These are phyloP conservation scores for Anas bahamensis DNA, from an alignment of 2,797 vertebrate species.

Conservation along the genomic window DNA sequence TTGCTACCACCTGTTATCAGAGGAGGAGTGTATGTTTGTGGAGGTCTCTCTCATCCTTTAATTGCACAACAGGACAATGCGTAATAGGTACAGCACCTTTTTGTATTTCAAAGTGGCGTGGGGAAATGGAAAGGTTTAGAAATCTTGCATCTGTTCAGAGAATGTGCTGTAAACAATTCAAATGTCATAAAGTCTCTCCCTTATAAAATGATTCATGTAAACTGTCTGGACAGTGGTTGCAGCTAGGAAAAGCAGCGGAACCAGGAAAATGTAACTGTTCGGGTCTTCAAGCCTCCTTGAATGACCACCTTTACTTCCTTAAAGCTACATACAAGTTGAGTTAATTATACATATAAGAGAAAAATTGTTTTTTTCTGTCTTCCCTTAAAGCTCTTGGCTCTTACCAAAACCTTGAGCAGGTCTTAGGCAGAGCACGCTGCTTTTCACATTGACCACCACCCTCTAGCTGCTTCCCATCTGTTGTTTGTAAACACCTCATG, in stretches of 20 bases:
- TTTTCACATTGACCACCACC: neutral
- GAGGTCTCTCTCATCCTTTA: neutral
- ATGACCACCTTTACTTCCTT: neutral
- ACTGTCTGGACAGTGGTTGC: neutral
- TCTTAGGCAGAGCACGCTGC: neutral
- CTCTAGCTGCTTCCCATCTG: constrained; percentile 47
- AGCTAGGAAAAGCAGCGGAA: neutral
- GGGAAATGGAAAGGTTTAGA: neutral
- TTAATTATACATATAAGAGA: neutral
- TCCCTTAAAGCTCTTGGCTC: neutral
- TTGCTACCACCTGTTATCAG: neutral
- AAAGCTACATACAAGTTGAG: neutral
- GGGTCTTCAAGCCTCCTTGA: neutral
- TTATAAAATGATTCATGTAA: neutral
- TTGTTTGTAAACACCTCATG: constrained; percentile 53
- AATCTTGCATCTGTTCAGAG: neutral
- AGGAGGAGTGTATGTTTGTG: neutral
- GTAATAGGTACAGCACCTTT: neutral
- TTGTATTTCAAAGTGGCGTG: neutral
- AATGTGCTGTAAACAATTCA: neutral
- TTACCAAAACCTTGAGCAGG: neutral
- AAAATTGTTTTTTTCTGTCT: neutral
- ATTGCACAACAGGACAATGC: neutral
- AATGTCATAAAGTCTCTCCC: neutral
- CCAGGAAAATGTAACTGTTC: neutral